These are phyloP conservation scores for Gonatopus flavifemur DNA, from an alignment of 1,140 invertebrate genomes.

Conservation along the genomic window DNA sequence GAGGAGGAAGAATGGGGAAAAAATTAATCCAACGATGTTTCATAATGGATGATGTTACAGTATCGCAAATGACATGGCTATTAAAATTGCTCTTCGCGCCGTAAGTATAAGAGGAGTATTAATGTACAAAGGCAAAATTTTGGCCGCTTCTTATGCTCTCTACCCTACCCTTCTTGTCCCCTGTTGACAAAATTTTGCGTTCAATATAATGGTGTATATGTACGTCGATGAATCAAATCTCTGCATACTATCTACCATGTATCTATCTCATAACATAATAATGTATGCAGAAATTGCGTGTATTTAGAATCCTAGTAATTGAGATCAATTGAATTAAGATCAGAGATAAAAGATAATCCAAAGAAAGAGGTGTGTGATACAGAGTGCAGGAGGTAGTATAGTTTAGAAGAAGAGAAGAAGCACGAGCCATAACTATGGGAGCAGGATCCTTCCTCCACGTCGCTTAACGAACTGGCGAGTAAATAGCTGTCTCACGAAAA, in stretches of 20 bases:
- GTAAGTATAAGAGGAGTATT: background rate
- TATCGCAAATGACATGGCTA: constrained; percentile 11
- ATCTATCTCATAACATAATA: too few species aligned
- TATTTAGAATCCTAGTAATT: too few species aligned
- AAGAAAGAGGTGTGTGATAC: too few species aligned
- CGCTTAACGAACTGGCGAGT: constrained; percentile 15
- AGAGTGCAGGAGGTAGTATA: too few species aligned
- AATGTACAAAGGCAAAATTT: constrained; percentile 7
- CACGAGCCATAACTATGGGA: too few species aligned
- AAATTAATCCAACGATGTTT: constrained; percentile 2
- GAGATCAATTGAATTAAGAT: too few species aligned
- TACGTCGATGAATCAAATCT: too few species aligned
- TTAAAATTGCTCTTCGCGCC: constrained; percentile 11
- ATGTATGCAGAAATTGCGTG: too few species aligned
- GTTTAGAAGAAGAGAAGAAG: too few species aligned
- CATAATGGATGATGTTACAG: constrained; percentile 12
- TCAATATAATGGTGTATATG: constrained; percentile 11
- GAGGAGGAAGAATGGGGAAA: background rate
- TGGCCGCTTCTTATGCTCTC: background rate
- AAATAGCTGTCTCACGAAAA: constrained; percentile 35
- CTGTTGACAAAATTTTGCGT: background rate
- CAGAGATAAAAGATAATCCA: too few species aligned
- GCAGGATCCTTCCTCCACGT: too few species aligned
- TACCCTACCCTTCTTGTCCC: background rate
- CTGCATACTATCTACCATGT: too few species aligned